Conservation (phyloP, 2,888 invertebrate species). For the Nyleta sp. region DNA sequence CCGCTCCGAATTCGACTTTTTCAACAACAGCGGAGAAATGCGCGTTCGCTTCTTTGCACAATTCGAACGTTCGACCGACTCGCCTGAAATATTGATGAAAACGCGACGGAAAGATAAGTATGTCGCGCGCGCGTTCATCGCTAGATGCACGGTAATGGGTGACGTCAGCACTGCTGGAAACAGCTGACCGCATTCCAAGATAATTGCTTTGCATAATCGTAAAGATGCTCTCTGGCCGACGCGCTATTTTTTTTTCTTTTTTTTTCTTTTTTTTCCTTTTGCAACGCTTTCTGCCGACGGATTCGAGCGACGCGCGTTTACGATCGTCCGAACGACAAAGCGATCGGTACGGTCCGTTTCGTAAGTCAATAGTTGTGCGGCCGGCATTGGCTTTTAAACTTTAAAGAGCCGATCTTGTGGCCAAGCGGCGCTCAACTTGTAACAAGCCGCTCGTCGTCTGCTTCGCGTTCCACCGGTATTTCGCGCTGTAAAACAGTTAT, state of each 20-base stretch:
- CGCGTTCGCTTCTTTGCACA: too few species aligned
- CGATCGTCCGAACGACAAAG: slow-evolving; percentile 18
- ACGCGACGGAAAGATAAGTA: slow-evolving; percentile 10
- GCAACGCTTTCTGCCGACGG: too few species aligned
- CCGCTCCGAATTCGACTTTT: too few species aligned
- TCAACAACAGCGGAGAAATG: too few species aligned
- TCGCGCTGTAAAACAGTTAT: too few species aligned
- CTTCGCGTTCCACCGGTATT: too few species aligned
- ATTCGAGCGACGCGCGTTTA: slow-evolving; percentile 40
- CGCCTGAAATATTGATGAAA: neutral
- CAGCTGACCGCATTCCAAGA: slow-evolving; percentile 81
- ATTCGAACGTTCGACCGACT: too few species aligned
- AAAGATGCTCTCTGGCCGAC: slow-evolving; percentile 62
- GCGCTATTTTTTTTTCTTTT: slow-evolving; percentile 33
- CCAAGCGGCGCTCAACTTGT: slow-evolving; percentile 77
- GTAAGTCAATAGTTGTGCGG: slow-evolving; percentile 74
- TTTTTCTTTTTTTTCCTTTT: too few species aligned
- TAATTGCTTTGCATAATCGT: slow-evolving; percentile 81
- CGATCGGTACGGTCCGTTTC: slow-evolving; percentile 58
- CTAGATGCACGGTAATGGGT: slow-evolving; percentile 66
- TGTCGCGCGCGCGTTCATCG: slow-evolving; percentile 57
- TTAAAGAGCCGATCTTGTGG: slow-evolving; percentile 77
- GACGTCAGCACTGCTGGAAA: slow-evolving; percentile 78
- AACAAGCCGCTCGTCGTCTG: too few species aligned
- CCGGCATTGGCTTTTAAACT: slow-evolving; percentile 79